Evolutionary conservation across 1,140 invertebrate species (phyloP).

Genomic region (Cydia splendana): DNA sequence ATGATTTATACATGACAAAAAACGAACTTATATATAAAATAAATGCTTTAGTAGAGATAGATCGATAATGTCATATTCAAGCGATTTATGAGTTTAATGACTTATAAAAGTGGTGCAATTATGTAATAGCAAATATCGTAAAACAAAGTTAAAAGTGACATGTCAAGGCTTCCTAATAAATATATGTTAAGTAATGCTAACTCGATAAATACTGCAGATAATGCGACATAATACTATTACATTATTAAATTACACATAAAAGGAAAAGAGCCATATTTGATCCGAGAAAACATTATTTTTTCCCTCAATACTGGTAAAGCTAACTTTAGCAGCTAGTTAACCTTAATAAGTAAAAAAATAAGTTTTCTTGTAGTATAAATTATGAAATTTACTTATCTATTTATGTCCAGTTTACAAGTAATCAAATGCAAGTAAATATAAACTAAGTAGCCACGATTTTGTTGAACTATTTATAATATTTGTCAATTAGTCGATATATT

Average conservation of each 20-base stretch:
- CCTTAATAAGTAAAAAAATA: not conserved
- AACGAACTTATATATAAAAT: too few species aligned
- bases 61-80: too few species aligned
- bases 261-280: not conserved
- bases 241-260: not conserved
- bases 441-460: too few species aligned
- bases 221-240: not conserved
- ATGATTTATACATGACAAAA: too few species aligned
- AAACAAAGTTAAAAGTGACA: not conserved
- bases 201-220: slow-evolving; percentile 4
- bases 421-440: too few species aligned
- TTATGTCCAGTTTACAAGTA: not conserved
- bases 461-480: too few species aligned
- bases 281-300: not conserved
- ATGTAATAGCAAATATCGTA: not conserved
- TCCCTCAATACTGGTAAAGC: not conserved
- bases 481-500: too few species aligned
- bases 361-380: not conserved
- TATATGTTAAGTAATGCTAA: slow-evolving; percentile 2
- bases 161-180: not conserved
- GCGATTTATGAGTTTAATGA: too few species aligned
- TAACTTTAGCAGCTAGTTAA: not conserved
- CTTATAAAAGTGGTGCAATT: too few species aligned
- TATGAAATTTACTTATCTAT: not conserved
- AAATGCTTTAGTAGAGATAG: too few species aligned